Conservation (phyloP, 2,113 vertebrate genomes). For the Spea bombifrons region DNA sequence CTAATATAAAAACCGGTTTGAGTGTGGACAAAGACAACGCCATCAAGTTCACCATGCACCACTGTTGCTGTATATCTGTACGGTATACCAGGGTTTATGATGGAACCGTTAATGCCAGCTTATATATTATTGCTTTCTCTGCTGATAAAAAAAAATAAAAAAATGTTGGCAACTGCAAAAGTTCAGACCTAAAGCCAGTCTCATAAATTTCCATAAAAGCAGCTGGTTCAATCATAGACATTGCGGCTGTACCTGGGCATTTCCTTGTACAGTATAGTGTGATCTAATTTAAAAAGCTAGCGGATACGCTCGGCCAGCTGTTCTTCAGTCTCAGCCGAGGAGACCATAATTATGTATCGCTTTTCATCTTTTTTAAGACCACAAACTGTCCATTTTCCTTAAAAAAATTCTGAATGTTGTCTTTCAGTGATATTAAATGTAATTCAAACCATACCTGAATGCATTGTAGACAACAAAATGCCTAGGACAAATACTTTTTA, state of each 20-base stretch:
- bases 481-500: background rate
- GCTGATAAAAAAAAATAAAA: background rate
- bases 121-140: background rate
- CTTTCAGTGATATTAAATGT: no score
- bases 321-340: slow-evolving; percentile 7
- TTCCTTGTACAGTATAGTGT: slow-evolving; percentile 14
- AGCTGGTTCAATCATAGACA: slow-evolving; percentile 3
- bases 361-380: slow-evolving; percentile 18
- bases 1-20: no score
- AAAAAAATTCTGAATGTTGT: background rate
- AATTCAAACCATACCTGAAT: no score
- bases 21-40: no score
- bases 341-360: slow-evolving; percentile 37
- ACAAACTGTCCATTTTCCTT: slow-evolving; percentile 36
- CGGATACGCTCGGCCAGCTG: slow-evolving; percentile 33
- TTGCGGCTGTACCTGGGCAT: slow-evolving; percentile 5
- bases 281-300: slow-evolving; percentile 9
- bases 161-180: background rate
- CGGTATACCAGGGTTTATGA: no score
- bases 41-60: no score
- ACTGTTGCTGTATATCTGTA: no score
- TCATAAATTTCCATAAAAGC: slow-evolving; percentile 30
- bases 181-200: slow-evolving; percentile 1
- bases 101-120: background rate
- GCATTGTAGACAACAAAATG: no score